Conservation (phyloP, 23 tunicate species). For the Ciona savignyi region DNA sequence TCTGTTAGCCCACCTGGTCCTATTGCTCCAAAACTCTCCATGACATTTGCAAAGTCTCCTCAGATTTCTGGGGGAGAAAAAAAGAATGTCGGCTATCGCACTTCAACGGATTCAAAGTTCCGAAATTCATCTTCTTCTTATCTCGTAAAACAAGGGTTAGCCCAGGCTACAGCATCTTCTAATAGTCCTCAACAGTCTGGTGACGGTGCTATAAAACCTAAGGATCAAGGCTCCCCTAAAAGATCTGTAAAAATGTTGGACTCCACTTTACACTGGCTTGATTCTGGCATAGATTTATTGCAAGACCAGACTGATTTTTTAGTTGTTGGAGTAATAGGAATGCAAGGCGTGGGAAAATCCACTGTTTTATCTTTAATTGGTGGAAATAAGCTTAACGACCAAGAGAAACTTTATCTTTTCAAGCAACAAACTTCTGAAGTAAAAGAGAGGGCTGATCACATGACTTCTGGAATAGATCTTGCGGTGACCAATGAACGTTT, state of each 20-base stretch:
- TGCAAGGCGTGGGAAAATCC: conserved; percentile 96
- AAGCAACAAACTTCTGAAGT: conserved; percentile 58
- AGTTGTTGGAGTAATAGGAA: conserved; percentile 90
- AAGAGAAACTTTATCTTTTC: conserved; percentile 29
- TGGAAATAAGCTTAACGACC: conserved; percentile 39
- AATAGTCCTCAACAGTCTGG: not conserved
- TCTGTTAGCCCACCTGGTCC: conserved; percentile 39
- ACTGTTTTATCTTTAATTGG: conserved; percentile 73
- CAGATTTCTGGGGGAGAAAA: conserved; percentile 21
- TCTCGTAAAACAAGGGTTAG: conserved; percentile 35
- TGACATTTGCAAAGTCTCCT: conserved; percentile 41
- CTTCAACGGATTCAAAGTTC: conserved; percentile 17
- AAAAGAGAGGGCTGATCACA: conserved; percentile 80
- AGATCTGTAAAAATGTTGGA: conserved; percentile 56
- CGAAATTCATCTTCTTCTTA: conserved; percentile 17
- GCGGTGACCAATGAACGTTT: conserved; percentile 73
- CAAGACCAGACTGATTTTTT: conserved; percentile 87
- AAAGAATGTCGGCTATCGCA: conserved; percentile 23
- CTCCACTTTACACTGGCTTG: conserved; percentile 62
- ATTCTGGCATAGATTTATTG: conserved; percentile 58
- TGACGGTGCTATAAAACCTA: not conserved
- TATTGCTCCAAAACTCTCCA: conserved; percentile 61
- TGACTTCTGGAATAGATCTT: conserved; percentile 87
- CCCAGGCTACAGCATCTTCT: conserved; percentile 10
- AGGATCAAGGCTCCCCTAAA: conserved; percentile 5